A percentile compares a stretch with the other conserved stretches of the same genome.
Evolutionary conservation across 2,888 invertebrate genomes (phyloP).

Genomic region (Melinaea menophilus): DNA sequence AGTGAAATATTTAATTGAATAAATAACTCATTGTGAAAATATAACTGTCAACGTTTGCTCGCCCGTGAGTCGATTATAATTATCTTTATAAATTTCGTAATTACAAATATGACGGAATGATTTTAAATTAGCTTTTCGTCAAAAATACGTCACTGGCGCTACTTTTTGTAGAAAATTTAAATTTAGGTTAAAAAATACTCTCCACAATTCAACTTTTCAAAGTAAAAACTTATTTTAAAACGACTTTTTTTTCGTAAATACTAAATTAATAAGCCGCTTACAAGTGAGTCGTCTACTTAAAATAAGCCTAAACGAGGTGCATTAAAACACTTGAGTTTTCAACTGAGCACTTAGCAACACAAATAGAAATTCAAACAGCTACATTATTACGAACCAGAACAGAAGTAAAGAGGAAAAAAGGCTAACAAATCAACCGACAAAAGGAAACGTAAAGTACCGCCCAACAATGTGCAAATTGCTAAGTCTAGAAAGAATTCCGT

Average conservation of each 20-base stretch:
- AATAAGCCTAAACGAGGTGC: constrained; percentile 19
- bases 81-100: too few species aligned
- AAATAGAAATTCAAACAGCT: constrained; percentile 27
- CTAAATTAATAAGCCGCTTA: constrained; percentile 4
- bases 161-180: neutral
- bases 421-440: constrained; percentile 62
- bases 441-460: constrained; percentile 63
- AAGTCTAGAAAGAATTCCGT: constrained; percentile 50
- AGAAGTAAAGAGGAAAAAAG: constrained; percentile 46
- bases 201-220: neutral
- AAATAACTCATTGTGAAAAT: too few species aligned
- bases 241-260: neutral
- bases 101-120: too few species aligned
- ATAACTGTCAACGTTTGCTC: too few species aligned
- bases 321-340: constrained; percentile 27
- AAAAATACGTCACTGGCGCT: neutral
- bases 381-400: constrained; percentile 28
- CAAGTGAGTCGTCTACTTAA: constrained; percentile 11
- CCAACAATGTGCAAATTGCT: constrained; percentile 63
- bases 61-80: too few species aligned
- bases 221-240: neutral
- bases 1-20: neutral
- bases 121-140: too few species aligned
- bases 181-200: neutral
- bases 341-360: constrained; percentile 29